Evolutionary conservation across 2,888 invertebrate species (phyloP).

Genomic region (Hemithea aestivaria): DNA sequence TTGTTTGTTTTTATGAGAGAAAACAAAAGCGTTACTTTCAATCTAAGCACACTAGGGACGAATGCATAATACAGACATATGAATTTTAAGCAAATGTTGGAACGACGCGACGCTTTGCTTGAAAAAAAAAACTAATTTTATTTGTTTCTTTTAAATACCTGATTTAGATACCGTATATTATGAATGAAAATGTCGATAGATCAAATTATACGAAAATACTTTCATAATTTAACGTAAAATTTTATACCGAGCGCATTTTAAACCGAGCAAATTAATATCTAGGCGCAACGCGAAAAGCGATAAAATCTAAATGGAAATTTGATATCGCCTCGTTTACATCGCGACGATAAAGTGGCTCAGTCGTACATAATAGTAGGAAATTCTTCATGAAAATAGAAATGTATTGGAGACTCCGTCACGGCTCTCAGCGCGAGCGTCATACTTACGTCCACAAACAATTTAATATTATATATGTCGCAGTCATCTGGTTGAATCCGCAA

Average conservation of each 20-base stretch:
- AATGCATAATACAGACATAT: conserved; percentile 21
- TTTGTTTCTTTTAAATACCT: too few relatives aligned
- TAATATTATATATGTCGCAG: conserved; percentile 3
- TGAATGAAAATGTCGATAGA: too few relatives aligned
- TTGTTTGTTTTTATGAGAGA: conserved; percentile 7
- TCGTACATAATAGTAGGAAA: conserved; percentile 13
- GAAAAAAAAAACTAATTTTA: too few relatives aligned
- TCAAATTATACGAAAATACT: too few relatives aligned
- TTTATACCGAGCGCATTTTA: conserved; percentile 1
- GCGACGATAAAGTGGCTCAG: conserved; percentile 13
- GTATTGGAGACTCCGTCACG: conserved; percentile 6
- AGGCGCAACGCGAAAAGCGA: conserved; percentile 14
- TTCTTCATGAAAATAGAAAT: conserved; percentile 9
- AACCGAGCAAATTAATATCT: conserved; percentile 10
- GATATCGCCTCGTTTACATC: conserved; percentile 17
- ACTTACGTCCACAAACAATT: conserved; percentile 8
- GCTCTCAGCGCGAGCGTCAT: conserved; percentile 8
- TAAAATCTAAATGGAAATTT: conserved; percentile 26
- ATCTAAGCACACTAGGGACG: conserved; percentile 18
- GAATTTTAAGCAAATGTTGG: conserved; percentile 12
- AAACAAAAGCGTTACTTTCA: conserved; percentile 22
- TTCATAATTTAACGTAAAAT: too few relatives aligned
- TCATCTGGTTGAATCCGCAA: too few relatives aligned
- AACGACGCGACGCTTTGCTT: too few relatives aligned
- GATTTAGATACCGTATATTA: too few relatives aligned